A percentile compares a stretch with the other conserved stretches of the same genome.
Evolutionary conservation across 2,113 vertebrate species (phyloP).

Genomic region (Ivindomyrus marchei): DNA sequence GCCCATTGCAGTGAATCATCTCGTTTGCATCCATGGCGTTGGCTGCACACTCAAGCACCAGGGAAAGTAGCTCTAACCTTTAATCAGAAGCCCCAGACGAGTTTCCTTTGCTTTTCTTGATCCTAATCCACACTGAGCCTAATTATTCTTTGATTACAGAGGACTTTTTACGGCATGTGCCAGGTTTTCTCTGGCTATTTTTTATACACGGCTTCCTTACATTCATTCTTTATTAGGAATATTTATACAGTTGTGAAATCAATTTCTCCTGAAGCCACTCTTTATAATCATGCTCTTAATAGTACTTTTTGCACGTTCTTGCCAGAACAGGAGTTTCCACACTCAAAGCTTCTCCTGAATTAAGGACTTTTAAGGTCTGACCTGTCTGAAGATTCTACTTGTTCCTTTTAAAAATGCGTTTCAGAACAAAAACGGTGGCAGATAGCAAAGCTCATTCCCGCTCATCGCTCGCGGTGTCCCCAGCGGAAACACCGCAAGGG

Average conservation of each 20-base stretch:
- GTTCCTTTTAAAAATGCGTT: not conserved
- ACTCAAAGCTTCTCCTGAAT: not conserved
- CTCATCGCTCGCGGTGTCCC: not conserved
- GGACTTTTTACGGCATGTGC: not conserved
- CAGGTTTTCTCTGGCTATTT: not conserved
- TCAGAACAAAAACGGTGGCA: not conserved
- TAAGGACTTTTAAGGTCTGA: not conserved
- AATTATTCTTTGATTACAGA: not conserved
- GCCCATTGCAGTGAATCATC: not conserved
- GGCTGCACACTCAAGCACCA: not conserved
- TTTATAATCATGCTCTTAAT: not conserved
- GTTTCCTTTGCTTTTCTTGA: constrained; percentile 5
- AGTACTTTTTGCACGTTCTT: not conserved
- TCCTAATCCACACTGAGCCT: not conserved
- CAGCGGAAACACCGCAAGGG: not conserved
- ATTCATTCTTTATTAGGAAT: not conserved
- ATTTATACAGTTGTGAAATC: not conserved
- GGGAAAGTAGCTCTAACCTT: not conserved
- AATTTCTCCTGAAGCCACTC: not conserved
- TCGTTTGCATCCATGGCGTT: not conserved
- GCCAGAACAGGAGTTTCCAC: not conserved
- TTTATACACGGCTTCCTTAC: not conserved
- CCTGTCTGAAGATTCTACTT: not conserved
- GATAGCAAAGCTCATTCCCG: not conserved
- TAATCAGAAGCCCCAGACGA: not conserved